A percentile compares a stretch with the other conserved stretches of the same genome.
phyloP scores from a whole-genome alignment of 2,113 vertebrate genomes.

The Prolemur simus region DNA sequence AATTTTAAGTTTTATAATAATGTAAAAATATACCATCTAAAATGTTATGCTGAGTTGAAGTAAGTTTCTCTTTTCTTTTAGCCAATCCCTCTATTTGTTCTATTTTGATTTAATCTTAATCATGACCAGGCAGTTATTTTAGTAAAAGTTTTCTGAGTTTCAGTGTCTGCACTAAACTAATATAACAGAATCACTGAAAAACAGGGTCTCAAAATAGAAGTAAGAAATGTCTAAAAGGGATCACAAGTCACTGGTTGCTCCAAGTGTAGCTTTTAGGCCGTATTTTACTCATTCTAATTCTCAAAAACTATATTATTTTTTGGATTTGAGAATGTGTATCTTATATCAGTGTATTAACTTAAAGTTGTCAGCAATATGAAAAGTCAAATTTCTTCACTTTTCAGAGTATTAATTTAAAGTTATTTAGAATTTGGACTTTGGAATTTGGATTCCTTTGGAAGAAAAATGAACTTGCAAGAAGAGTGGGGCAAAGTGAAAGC shows the following conservation, averaged over 20 bases:
- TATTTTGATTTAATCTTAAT: neutral
- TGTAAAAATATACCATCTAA: conserved; percentile 62
- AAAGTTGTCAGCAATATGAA: neutral
- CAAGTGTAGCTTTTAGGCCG: neutral
- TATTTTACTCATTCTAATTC: neutral
- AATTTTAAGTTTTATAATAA: conserved; percentile 67
- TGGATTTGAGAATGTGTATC: neutral
- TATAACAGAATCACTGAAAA: conserved; percentile 29
- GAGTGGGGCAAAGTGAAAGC: neutral
- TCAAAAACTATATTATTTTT: neutral
- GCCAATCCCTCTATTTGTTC: conserved; percentile 21
- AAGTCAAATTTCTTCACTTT: neutral
- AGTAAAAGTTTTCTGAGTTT: conserved; percentile 12
- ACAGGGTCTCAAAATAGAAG: neutral
- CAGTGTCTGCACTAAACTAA: neutral
- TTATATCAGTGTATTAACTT: neutral
- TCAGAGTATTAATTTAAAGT: neutral
- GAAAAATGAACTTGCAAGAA: neutral
- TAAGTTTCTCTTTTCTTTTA: conserved; percentile 34
- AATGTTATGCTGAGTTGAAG: conserved; percentile 32
- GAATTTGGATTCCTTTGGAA: neutral
- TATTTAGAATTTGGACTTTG: neutral
- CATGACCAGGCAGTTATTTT: conserved; percentile 49
- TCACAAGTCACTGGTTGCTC: neutral
- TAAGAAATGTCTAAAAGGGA: neutral